Base-by-base conservation (phyloP, 2,888 invertebrate genomes). In the Rhodophaea formosa region DNA sequence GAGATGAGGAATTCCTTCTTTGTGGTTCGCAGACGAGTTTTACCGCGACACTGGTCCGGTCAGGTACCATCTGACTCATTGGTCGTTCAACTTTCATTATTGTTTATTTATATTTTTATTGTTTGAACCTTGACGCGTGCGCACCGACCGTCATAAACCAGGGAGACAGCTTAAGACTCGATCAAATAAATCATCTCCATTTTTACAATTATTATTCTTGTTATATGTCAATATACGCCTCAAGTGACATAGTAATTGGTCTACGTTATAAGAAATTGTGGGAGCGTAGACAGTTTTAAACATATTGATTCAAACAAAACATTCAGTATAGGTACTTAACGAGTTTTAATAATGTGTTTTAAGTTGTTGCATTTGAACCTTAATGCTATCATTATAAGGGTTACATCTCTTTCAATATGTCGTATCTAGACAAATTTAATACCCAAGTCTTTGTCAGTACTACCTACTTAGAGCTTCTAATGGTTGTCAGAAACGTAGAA, bases 61-160 rank as follows among this genome's bases (percentile, higher is more conserved):
- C 86, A 86, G 88, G 88, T 88, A 85, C 75, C 77, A 75, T 75
- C 80, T 88, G 87, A 88, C 78, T 88, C 87, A 81, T 68, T 86
- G 88, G 88, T 84, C 88, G 81, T 88, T 88, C 88, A 89, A 88
- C 88, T 85, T 85, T 74, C 80, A 74, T 82, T 81, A 84, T 83
- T 83, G 80, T 85, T 87, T 84, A 81, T 85, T 84, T 83, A 79
- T 84, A 71, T 82, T 82, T 82, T 86, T 83, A 82, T 77, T 79
- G 76, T 75, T 69, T 64, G 72, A 62, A 62, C 74, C 69, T 74
- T 79, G 81, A 82, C 81, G 81, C 79, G 78, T 77, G 80, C 76
- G 65, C 65, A 29, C 53, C n/a, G 15, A 29, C 23, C 29, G 44
- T 30, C 53, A 44, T 53, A 53, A 53, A 53, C 43, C 44, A 53